Conservation (phyloP, 1,140 invertebrate genomes). For the Meloidogyne exigua region DNA sequence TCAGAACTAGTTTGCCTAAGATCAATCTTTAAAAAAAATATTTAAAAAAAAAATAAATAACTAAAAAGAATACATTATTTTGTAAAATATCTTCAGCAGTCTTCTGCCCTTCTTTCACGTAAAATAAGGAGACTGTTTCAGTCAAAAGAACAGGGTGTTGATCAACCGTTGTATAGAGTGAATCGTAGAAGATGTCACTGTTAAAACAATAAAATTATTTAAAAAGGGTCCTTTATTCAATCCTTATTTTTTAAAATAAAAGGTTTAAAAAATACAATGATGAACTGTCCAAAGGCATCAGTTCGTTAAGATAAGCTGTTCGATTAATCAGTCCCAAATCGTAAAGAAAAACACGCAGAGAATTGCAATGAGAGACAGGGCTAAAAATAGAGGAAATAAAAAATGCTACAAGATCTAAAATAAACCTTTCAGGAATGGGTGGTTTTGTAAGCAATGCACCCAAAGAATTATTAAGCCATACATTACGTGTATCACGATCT, state of each 20-base stretch:
- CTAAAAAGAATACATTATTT: constrained; percentile 72
- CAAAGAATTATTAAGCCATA: constrained; percentile 51
- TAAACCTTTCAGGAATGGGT: constrained; percentile 43
- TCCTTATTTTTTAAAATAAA: neutral
- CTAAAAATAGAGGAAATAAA: constrained; percentile 36
- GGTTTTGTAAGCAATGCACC: constrained; percentile 41
- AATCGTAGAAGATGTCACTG: constrained; percentile 52
- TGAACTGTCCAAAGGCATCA: constrained; percentile 47
- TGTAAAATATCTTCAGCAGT: constrained; percentile 76
- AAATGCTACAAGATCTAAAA: constrained; percentile 12
- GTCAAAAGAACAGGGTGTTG: constrained; percentile 68
- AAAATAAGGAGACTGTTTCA: constrained; percentile 91
- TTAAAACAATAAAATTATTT: neutral
- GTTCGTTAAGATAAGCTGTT: constrained; percentile 41
- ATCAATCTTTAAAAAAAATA: constrained; percentile 29
- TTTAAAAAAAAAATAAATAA: constrained; percentile 9
- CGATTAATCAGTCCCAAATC: constrained; percentile 57
- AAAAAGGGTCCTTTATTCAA: neutral
- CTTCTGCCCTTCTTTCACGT: constrained; percentile 81
- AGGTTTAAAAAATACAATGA: constrained; percentile 21
- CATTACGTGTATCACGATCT: constrained; percentile 45
- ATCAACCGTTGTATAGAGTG: constrained; percentile 54
- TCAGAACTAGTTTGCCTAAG: constrained; percentile 50
- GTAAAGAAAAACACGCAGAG: constrained; percentile 59
- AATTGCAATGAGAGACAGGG: constrained; percentile 46